Evolutionary conservation across 2,888 invertebrate species (phyloP).

Genomic region (Acanthosepion esculentum): DNA sequence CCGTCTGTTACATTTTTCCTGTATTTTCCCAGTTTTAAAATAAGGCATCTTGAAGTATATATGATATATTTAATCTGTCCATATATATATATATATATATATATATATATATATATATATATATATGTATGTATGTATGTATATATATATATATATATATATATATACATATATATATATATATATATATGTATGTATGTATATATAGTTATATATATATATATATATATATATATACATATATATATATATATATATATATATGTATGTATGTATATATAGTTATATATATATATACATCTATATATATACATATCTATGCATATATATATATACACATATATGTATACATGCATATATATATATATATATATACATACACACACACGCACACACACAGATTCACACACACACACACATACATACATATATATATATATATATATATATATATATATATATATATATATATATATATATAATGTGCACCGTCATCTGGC

Average conservation of each 20-base stretch:
- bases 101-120: neutral
- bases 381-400: no score
- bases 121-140: no score
- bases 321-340: neutral
- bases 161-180: neutral
- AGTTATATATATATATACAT: neutral
- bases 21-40: no score
- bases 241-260: neutral
- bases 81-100: no score
- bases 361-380: neutral
- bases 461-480: neutral
- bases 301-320: neutral
- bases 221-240: neutral
- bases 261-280: no score
- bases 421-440: neutral
- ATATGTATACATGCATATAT: neutral
- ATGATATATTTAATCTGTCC: no score
- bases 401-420: no score
- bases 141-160: neutral
- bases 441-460: neutral
- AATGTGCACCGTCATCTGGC: no score
- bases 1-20: no score
- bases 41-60: no score
- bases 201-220: neutral
- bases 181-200: neutral